Conservation (phyloP, 2,888 invertebrate genomes). For the Temnothorax unifasciatus region DNA sequence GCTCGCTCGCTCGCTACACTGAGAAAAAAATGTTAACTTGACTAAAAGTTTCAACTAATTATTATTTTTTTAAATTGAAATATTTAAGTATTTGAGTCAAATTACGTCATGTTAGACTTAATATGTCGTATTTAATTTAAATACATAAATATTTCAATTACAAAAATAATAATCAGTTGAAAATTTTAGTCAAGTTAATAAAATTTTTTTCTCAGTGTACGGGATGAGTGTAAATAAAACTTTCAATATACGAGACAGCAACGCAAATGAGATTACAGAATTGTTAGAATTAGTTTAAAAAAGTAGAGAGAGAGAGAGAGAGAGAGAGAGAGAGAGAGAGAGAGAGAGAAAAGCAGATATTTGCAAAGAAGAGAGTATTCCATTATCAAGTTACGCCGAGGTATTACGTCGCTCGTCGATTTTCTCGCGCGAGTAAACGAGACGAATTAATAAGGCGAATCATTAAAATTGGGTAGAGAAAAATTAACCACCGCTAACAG, state of each 20-base stretch:
- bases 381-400: slow-evolving; percentile 8
- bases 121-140: no score
- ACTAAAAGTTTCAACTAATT: no score
- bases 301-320: background rate
- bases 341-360: background rate
- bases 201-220: no score
- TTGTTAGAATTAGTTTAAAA: slow-evolving; percentile 22
- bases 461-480: slow-evolving; percentile 37
- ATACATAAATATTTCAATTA: no score
- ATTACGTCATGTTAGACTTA: no score
- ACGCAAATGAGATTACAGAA: slow-evolving; percentile 44
- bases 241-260: slow-evolving; percentile 40
- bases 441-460: slow-evolving; percentile 39
- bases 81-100: no score
- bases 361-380: slow-evolving; percentile 20
- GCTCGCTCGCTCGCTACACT: slow-evolving; percentile 3
- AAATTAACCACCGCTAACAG: slow-evolving; percentile 28
- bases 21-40: no score
- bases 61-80: no score
- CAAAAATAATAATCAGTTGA: no score
- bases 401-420: slow-evolving; percentile 28
- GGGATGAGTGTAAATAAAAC: slow-evolving; percentile 42
- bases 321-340: background rate
- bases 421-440: slow-evolving; percentile 34
- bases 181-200: no score